Percentiles rank a stretch among this genome's conserved stretches.
These are phyloP conservation scores for Aurelia sp. DNA, from an alignment of 30 jellyfish, hydroid and myxozoan species.

Conservation along the genomic window DNA sequence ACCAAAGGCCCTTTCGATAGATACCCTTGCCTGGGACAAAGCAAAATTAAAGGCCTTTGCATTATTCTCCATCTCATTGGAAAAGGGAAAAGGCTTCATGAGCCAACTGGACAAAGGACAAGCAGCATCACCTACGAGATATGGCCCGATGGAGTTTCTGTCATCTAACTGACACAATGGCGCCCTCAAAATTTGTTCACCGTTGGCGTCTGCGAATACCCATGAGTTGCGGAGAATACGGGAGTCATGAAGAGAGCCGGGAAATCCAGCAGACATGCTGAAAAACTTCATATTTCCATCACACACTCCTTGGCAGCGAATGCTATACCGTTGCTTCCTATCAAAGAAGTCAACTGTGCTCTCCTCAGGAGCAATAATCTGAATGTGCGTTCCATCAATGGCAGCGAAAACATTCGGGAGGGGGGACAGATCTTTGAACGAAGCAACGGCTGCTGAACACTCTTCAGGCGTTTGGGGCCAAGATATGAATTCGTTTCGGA, in stretches of 20 bases:
- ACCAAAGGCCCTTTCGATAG: constrained; percentile 40
- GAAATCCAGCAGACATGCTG: constrained; percentile 51
- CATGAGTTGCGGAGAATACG: constrained; percentile 33
- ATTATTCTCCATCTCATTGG: neutral
- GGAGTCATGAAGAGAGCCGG: constrained; percentile 21
- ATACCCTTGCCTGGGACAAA: constrained; percentile 43
- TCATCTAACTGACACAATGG: neutral
- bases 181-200: neutral
- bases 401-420: constrained; percentile 50
- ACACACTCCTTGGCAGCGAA: constrained; percentile 54
- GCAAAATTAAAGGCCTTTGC: constrained; percentile 16
- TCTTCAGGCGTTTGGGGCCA: constrained; percentile 23
- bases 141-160: constrained; percentile 8
- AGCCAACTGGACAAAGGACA: constrained; percentile 38
- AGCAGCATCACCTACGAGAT: constrained; percentile 44
- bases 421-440: neutral
- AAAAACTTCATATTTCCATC: constrained; percentile 23
- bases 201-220: constrained; percentile 21
- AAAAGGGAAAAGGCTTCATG: constrained; percentile 30
- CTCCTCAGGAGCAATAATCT: constrained; percentile 16
- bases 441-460: neutral
- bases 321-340: constrained; percentile 41
- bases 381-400: constrained; percentile 28
- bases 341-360: constrained; percentile 50
- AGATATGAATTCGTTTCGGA: neutral